Base-by-base conservation (phyloP, 2,797 vertebrate species). In the Cygnus olor region DNA sequence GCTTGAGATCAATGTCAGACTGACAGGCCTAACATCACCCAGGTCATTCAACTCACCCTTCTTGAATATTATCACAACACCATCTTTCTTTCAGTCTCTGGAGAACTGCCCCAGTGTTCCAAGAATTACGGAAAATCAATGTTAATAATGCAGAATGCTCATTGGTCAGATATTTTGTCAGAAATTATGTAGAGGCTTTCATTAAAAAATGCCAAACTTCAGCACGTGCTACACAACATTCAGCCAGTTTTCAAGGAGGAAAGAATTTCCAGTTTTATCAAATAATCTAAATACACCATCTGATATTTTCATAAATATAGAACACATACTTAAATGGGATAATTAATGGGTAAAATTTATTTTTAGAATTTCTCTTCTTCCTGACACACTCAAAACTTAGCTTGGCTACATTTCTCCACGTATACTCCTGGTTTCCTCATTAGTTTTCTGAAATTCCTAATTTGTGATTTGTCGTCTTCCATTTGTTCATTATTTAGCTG, bases 1-100 rank as follows among this genome's bases (percentile, higher is more conserved):
- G 47, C 51, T 71, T 56, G 45, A 87, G 65, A 89, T 92, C 85
- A 92, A 38, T 85, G 71, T 91, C 72, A 88, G 40, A 57, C 38
- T 92, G 89, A 77, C 60, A 92, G 69, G 25, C 19, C 24, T 80
- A 53, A 44, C n/a, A 80, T 80, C 81, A 85, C 3, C 36, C 57
- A 42, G 61, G 76, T 85, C 79, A 85, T 65, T 51, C 57, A 73
- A 40, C 56, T 89, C 57, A 85, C 60, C 30, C 53, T 79, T 73
- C 72, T 14, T 71, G 24, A 88, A 64, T 68, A 72, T 78, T 90
- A 88, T 83, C 60, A 89, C 58, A 92, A 56, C 20, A 92, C 74
- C 70, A 84, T 89, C 58, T 90, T 86, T 81, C 84, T 82, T 92
- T 89, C 78, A 80, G 64, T 80, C 74, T 69, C 90, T 56, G 14